These are phyloP conservation scores for Siniperca knerii DNA, from an alignment of 2,113 vertebrate genomes.

Conservation along the genomic window DNA sequence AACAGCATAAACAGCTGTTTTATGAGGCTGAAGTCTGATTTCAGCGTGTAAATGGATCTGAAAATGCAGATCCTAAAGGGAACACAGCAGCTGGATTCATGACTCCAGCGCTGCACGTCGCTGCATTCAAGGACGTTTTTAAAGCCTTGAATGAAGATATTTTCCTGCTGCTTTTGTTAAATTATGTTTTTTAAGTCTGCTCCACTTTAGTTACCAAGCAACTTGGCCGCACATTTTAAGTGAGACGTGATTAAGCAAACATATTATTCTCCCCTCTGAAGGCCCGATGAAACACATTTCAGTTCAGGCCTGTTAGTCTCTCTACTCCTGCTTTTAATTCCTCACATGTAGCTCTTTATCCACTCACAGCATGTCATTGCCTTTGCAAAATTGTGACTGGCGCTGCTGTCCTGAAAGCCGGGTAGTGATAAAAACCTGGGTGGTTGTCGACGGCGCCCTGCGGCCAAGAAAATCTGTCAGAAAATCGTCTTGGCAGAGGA, in stretches of 20 bases:
- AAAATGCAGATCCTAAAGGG: background rate
- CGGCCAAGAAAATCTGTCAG: conserved; percentile 35
- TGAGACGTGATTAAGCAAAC: conserved; percentile 39
- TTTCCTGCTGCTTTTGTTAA: conserved; percentile 41
- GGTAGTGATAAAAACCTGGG: conserved; percentile 9
- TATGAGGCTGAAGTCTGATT: background rate
- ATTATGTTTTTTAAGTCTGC: conserved; percentile 23
- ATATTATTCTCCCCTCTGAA: conserved; percentile 35
- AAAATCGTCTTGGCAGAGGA: conserved; percentile 16
- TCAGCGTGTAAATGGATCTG: background rate
- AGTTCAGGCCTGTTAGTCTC: background rate
- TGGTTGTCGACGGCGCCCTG: conserved; percentile 8
- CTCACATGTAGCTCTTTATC: conserved; percentile 24
- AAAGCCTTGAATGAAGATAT: conserved; percentile 36
- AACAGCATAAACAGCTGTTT: too few relatives aligned
- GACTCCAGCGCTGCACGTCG: background rate
- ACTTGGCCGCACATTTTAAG: conserved; percentile 48
- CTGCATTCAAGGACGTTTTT: conserved; percentile 29
- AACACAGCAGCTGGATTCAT: background rate
- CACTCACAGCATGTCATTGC: conserved; percentile 32
- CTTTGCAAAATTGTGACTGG: conserved; percentile 27
- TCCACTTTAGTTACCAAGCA: conserved; percentile 60
- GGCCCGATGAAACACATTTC: conserved; percentile 30
- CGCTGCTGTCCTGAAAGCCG: background rate
- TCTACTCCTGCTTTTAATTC: conserved; percentile 35